phyloP scores from a whole-genome alignment of 2,113 vertebrate genomes.

The Myrmecophaga tridactyla region DNA sequence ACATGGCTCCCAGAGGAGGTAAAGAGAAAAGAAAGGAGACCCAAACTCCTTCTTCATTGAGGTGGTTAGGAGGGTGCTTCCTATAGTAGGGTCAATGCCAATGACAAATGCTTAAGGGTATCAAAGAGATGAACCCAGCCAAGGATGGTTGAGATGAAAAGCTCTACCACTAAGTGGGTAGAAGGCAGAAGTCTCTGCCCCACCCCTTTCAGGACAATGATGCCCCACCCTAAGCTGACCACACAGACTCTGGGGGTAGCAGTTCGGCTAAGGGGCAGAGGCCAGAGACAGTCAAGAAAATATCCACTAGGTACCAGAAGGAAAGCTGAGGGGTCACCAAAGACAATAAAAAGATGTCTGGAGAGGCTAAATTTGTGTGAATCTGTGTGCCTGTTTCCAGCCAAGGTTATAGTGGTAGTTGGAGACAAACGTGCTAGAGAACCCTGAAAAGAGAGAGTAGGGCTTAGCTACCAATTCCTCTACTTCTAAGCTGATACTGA shows the following conservation, averaged over 20 bases:
- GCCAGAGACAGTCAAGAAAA: background rate
- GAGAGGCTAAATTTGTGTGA: background rate
- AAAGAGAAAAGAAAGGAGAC: background rate
- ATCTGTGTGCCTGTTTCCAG: accelerated
- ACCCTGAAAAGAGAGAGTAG: too few species aligned
- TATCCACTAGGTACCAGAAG: background rate
- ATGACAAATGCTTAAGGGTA: background rate
- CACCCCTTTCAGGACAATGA: background rate
- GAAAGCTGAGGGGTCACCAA: background rate
- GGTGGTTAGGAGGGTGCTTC: background rate
- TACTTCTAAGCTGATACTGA: background rate
- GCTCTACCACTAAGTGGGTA: background rate
- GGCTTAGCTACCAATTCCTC: background rate
- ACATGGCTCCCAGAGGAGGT: background rate
- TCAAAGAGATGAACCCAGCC: background rate
- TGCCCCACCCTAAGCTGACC: background rate
- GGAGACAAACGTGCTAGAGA: background rate
- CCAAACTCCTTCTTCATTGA: background rate
- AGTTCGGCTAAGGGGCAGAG: accelerated
- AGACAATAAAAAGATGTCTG: constrained; percentile 59
- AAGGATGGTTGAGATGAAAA: accelerated
- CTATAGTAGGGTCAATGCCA: background rate
- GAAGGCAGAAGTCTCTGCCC: background rate
- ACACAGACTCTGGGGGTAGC: background rate
- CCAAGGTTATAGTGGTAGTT: accelerated